Base-by-base conservation (phyloP, 2,797 vertebrate genomes). In the Sorex maritimensis region DNA sequence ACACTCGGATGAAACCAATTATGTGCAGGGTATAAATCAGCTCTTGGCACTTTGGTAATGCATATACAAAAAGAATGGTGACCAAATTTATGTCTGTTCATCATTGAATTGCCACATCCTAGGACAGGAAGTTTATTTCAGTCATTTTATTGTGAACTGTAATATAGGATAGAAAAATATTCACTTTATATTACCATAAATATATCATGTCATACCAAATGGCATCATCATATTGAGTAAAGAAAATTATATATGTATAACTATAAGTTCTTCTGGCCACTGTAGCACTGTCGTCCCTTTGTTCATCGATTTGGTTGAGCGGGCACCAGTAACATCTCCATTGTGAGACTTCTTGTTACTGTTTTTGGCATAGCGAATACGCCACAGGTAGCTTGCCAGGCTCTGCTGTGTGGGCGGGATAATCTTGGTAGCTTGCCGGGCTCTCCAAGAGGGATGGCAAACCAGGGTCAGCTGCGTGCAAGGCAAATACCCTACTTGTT, bases 1-100 rank as follows among this genome's bases (percentile, higher is more conserved):
- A 94, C 52, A 82, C 63, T 92, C 88, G 86, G 87, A 85, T 92
- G 71, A 89, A 95, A 77, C 67, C 89, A 92, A 69, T 94, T 96
- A 92, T 38, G 28, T 44, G 78, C 7, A 81, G 52, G 49, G n/a
- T 65, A 84, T 78, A 82, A 93, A 90, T 95, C 94, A 95, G 68
- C 44, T 55, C 65, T 81, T 91, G 81, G 67, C 44, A 88, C 49
- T 38, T 34, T 75, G 44, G 30, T 80, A 77, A 82, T 74, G 3
- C 44, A 15, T 74, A 67, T 44, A 55, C 4, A 87, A 83, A 61
- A 80, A 58, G 84, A 17, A 7, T 23, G 71, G 86, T 41, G 90
- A 90, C 65, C 73, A 86, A 86, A 83, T 81, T 90, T 78, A 93
- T 88, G 75, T 68, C 6, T 0, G 6, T 81, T 88, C n/a, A 68